These are phyloP conservation scores for Dynastes maya DNA, from an alignment of 2,888 invertebrate species.

Conservation along the genomic window DNA sequence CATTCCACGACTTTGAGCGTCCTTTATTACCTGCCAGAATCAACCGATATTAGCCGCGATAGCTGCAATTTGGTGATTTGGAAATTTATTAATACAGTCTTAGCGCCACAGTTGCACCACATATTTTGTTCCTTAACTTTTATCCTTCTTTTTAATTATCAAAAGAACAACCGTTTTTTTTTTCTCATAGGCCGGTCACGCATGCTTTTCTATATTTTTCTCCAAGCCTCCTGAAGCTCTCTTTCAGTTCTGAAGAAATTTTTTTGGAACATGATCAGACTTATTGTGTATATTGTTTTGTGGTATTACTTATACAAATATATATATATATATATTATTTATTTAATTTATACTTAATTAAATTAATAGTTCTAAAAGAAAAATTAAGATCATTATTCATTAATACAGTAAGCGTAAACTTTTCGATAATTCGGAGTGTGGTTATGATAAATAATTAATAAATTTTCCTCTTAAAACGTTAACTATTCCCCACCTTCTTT, in stretches of 20 bases:
- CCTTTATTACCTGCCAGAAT: conserved; percentile 11
- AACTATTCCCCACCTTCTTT: neutral
- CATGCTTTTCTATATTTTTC: conserved; percentile 10
- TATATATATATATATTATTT: conserved; percentile 16
- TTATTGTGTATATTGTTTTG: conserved; percentile 50
- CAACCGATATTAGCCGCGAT: neutral
- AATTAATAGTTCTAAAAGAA: conserved; percentile 8
- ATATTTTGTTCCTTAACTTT: conserved; percentile 10
- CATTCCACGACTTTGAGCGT: conserved; percentile 34
- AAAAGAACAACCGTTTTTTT: conserved; percentile 30
- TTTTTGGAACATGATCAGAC: conserved; percentile 58
- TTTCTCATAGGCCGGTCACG: conserved; percentile 56
- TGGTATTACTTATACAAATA: conserved; percentile 23
- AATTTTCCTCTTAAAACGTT: neutral
- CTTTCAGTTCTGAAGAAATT: conserved; percentile 56
- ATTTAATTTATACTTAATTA: neutral
- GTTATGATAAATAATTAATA: neutral
- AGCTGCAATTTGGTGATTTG: neutral
- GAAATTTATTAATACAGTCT: neutral
- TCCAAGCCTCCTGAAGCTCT: conserved; percentile 34
- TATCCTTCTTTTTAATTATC: conserved; percentile 26
- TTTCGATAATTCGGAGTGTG: conserved; percentile 37
- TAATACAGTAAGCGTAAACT: conserved; percentile 27
- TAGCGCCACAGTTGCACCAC: conserved; percentile 33
- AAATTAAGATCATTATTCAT: conserved; percentile 6